A percentile compares a stretch with the other conserved stretches of the same genome.
Conservation (phyloP, 2,113 vertebrate genomes). For the Corythoichthys intestinalis region DNA sequence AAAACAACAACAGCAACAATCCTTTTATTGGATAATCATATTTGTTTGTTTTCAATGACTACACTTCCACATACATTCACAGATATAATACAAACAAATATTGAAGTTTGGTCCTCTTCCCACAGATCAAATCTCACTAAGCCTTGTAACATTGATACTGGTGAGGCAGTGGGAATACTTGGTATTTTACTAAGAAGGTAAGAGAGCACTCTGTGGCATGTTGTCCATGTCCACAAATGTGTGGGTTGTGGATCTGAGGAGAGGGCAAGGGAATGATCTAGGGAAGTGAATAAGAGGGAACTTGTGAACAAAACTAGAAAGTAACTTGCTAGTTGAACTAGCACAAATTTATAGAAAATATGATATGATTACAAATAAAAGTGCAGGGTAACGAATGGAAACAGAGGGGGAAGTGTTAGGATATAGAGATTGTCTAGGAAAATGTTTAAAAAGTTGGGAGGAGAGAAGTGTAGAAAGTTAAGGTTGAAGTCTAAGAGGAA, state of each 20-base stretch:
- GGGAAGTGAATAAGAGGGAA: conserved; percentile 24
- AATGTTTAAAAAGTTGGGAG: conserved; percentile 63
- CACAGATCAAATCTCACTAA: conserved; percentile 67
- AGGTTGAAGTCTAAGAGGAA: conserved; percentile 56
- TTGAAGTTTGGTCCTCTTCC: conserved; percentile 56
- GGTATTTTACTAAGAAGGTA: conserved; percentile 50
- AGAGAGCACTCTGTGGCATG: conserved; percentile 19
- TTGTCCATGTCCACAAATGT: conserved; percentile 10
- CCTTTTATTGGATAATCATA: neutral
- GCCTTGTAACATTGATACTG: conserved; percentile 69
- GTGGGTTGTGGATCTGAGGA: conserved; percentile 9
- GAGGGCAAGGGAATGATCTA: neutral
- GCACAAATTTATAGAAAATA: neutral
- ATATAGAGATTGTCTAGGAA: conserved; percentile 40
- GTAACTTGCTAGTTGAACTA: neutral
- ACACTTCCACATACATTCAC: neutral
- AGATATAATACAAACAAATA: conserved; percentile 28
- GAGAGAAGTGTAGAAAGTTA: conserved; percentile 62
- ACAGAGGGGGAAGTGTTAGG: conserved; percentile 9
- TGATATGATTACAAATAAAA: conserved; percentile 13
- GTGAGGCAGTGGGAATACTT: conserved; percentile 65
- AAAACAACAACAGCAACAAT: neutral
- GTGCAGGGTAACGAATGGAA: conserved; percentile 20
- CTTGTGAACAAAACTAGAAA: conserved; percentile 27
- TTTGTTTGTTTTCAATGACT: neutral